These are phyloP conservation scores for Automeris io DNA, from an alignment of 2,888 invertebrate genomes.

Conservation along the genomic window DNA sequence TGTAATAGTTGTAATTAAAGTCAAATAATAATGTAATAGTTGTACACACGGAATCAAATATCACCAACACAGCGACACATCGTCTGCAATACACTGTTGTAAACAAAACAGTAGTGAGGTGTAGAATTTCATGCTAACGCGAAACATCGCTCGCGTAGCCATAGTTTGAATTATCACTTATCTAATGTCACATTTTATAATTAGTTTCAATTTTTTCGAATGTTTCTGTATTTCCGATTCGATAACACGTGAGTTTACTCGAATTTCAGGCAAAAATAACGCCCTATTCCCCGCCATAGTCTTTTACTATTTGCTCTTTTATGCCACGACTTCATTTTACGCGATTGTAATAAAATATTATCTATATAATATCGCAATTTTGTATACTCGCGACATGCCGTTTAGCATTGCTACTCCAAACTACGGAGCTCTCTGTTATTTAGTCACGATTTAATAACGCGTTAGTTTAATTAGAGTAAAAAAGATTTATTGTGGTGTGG, in stretches of 20 bases:
- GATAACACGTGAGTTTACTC: not conserved
- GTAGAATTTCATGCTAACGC: constrained; percentile 36
- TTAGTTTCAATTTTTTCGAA: not conserved
- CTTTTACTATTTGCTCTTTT: not conserved
- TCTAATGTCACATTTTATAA: not conserved
- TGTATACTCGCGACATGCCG: not conserved
- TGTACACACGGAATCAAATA: constrained; percentile 18
- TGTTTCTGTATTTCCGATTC: not conserved
- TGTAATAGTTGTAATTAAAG: not conserved
- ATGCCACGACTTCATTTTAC: not conserved
- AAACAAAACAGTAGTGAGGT: constrained; percentile 42
- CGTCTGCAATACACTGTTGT: constrained; percentile 38
- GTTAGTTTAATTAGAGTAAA: constrained; percentile 12
- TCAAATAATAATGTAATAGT: constrained; percentile 3
- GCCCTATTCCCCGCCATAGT: too few relatives aligned
- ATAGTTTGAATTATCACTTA: constrained; percentile 1
- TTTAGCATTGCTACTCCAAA: not conserved
- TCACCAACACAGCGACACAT: constrained; percentile 26
- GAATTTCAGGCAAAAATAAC: too few relatives aligned
- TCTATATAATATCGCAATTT: not conserved
- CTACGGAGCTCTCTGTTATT: not conserved
- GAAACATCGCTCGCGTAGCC: constrained; percentile 14
- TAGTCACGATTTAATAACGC: constrained; percentile 3
- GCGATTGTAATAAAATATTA: not conserved
- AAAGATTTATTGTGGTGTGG: constrained; percentile 7